These are phyloP conservation scores for Crambe crambe DNA, from an alignment of 37 sponge, comb jelly and placozoan genomes.

Conservation along the genomic window DNA sequence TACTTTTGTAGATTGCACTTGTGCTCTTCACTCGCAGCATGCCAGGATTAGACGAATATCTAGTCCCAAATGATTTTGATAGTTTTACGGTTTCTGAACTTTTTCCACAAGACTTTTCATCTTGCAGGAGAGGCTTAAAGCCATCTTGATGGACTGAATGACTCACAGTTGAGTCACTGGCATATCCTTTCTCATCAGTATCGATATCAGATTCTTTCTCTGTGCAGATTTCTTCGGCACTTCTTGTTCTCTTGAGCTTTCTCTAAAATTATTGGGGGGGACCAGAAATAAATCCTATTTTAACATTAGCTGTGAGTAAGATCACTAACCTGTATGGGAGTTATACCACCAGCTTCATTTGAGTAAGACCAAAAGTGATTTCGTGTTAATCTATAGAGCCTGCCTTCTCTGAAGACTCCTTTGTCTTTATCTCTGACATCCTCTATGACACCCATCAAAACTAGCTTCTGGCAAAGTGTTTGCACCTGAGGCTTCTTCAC, in stretches of 20 bases:
- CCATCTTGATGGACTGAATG: background rate
- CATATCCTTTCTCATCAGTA: background rate
- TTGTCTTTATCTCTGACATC: constrained; percentile 34
- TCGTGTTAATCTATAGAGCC: constrained; percentile 36
- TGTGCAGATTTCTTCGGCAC: constrained; percentile 4
- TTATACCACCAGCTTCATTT: background rate
- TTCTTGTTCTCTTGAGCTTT: background rate
- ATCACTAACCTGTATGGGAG: background rate
- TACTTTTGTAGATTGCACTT: background rate
- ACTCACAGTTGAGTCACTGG: constrained; percentile 17
- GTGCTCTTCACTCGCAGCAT: background rate
- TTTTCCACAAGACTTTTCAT: background rate
- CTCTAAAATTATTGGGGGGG: background rate
- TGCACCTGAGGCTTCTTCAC: constrained; percentile 22
- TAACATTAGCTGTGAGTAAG: background rate
- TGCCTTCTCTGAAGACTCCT: constrained; percentile 15
- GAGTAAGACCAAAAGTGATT: constrained; percentile 32
- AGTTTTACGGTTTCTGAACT: background rate
- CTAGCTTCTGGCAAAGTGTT: constrained; percentile 34
- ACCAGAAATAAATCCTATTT: background rate
- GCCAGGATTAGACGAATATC: background rate
- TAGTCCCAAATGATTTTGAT: background rate
- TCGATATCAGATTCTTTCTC: background rate
- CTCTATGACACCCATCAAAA: constrained; percentile 24
- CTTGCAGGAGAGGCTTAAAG: background rate